Conservation (phyloP, 1,140 invertebrate genomes). For the Zaprionus taronus region DNA sequence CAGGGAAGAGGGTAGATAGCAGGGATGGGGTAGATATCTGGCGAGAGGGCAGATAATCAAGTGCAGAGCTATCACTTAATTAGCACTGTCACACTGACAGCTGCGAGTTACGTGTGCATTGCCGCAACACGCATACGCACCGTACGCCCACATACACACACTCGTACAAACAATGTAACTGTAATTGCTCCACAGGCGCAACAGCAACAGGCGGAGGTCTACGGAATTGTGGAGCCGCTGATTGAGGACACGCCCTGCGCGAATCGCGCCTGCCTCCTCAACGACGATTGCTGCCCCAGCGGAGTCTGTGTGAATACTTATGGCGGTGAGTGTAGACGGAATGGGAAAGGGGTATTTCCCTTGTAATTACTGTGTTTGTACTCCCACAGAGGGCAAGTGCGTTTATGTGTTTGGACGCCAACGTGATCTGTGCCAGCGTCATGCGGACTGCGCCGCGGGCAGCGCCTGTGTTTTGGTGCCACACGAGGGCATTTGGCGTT, state of each 20-base stretch:
- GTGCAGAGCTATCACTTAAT: neutral
- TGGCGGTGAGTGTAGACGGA: slow-evolving; percentile 86
- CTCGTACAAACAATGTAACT: neutral
- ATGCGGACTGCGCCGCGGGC: slow-evolving; percentile 91
- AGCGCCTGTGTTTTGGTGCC: slow-evolving; percentile 88
- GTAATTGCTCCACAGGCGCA: slow-evolving; percentile 56
- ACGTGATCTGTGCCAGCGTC: slow-evolving; percentile 89
- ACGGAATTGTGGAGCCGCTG: slow-evolving; percentile 85
- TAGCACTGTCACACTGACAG: neutral
- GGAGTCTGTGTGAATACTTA: slow-evolving; percentile 90
- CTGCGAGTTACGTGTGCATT: neutral
- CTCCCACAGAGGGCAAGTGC: slow-evolving; percentile 87
- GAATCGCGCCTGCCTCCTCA: slow-evolving; percentile 88
- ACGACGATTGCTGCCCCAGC: slow-evolving; percentile 91
- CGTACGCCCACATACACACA: neutral
- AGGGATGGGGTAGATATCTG: too few species aligned
- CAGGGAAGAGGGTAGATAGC: neutral
- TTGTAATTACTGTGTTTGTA: slow-evolving; percentile 4
- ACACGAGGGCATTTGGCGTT: slow-evolving; percentile 89
- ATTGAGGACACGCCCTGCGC: slow-evolving; percentile 87
- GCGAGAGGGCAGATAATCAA: neutral
- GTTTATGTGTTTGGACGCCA: slow-evolving; percentile 90
- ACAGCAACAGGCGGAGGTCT: slow-evolving; percentile 63
- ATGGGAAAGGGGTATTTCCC: neutral
- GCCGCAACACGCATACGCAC: slow-evolving; percentile 3